phyloP scores from a whole-genome alignment of 1,140 invertebrate species.

The Drosophila parabipectinata region DNA sequence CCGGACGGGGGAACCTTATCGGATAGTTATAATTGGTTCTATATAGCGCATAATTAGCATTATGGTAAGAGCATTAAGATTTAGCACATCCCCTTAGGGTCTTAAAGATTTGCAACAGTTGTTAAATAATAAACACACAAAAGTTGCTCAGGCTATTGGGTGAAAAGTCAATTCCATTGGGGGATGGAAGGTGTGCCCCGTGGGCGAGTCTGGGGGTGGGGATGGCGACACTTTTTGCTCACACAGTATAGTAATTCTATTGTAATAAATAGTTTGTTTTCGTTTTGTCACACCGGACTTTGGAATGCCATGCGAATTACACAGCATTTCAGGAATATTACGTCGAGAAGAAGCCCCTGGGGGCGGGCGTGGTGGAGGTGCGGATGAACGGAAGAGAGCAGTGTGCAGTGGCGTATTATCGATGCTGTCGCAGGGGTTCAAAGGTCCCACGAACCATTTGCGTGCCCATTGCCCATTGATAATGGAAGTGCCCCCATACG shows the following conservation, averaged over 20 bases:
- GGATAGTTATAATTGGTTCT: constrained; percentile 28
- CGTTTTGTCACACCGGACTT: constrained; percentile 41
- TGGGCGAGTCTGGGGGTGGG: not conserved
- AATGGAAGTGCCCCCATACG: constrained; percentile 35
- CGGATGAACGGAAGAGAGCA: not conserved
- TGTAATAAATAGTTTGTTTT: constrained; percentile 18
- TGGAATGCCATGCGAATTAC: constrained; percentile 48
- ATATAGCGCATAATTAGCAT: constrained; percentile 24
- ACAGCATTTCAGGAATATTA: constrained; percentile 48
- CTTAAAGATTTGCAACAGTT: not conserved
- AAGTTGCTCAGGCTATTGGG: not conserved
- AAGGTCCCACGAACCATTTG: constrained; percentile 52
- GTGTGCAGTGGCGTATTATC: constrained; percentile 39
- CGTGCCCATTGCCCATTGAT: constrained; percentile 54
- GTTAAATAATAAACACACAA: not conserved
- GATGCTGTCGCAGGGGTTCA: constrained; percentile 46
- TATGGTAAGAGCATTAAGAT: not conserved
- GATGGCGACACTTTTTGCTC: constrained; percentile 9
- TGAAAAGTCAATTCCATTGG: no score
- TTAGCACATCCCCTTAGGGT: not conserved
- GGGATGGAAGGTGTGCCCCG: not conserved
- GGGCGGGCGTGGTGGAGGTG: not conserved
- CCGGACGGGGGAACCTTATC: constrained; percentile 28
- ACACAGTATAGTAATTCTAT: constrained; percentile 10
- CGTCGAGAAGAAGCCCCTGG: constrained; percentile 19